Conservation (phyloP, 2,113 vertebrate genomes). For the Typhlomys cinereus region DNA sequence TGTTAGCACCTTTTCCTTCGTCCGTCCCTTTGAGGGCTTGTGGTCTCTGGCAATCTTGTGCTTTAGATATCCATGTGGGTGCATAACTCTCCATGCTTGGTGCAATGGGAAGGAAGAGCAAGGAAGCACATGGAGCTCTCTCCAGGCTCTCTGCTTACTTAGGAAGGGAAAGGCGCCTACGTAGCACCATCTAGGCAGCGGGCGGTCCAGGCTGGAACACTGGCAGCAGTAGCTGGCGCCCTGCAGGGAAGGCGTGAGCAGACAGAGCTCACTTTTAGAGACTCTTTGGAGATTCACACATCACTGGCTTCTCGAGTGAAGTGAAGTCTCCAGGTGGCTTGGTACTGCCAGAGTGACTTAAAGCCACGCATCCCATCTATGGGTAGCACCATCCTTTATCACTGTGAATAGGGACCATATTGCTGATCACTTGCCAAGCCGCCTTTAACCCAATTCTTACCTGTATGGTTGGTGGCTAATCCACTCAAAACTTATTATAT, state of each 20-base stretch:
- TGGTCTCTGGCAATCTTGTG: background rate
- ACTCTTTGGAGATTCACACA: background rate
- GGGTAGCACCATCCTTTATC: no score
- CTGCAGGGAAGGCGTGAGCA: background rate
- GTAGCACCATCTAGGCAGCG: background rate
- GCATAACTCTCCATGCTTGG: background rate
- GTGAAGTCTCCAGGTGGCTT: background rate
- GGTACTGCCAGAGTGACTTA: background rate
- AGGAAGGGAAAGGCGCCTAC: background rate
- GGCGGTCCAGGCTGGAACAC: background rate
- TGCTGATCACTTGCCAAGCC: background rate
- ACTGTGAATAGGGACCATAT: background rate
- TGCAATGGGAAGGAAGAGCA: background rate
- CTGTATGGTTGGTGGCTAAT: background rate
- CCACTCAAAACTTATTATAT: background rate
- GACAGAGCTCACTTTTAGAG: background rate
- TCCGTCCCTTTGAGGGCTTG: background rate
- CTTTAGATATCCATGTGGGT: background rate
- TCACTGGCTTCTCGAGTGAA: background rate
- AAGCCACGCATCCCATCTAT: background rate
- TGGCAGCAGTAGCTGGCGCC: background rate
- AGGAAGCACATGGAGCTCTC: background rate
- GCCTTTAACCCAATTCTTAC: background rate
- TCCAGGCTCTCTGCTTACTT: conserved; percentile 33
- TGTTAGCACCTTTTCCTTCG: background rate